Evolutionary conservation across 2,797 vertebrate species (phyloP).

Genomic region (Darevskia mixta): DNA sequence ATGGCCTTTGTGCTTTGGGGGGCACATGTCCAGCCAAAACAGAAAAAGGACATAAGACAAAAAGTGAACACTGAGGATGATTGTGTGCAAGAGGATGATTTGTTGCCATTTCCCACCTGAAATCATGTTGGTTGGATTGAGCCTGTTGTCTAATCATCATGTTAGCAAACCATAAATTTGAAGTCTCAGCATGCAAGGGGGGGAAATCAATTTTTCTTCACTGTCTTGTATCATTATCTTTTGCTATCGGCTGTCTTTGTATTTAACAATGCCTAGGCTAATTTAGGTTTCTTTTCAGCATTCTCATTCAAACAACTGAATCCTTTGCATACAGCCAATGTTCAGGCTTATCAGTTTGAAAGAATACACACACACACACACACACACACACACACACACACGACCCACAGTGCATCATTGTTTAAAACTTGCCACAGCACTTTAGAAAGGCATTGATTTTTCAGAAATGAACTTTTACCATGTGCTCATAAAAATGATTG

Average conservation of each 20-base stretch:
- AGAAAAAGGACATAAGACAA: not conserved
- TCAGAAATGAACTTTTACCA: slow-evolving; percentile 26
- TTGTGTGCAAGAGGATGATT: not conserved
- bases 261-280: slow-evolving; percentile 33
- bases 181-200: slow-evolving; percentile 32
- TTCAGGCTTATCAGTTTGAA: not conserved
- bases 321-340: not conserved
- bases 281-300: slow-evolving; percentile 46
- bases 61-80: not conserved
- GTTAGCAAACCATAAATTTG: slow-evolving; percentile 56
- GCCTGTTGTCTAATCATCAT: slow-evolving; percentile 30
- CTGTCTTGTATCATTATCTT: slow-evolving; percentile 29
- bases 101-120: not conserved
- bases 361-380: not conserved
- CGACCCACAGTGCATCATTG: slow-evolving; percentile 21
- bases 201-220: slow-evolving; percentile 53
- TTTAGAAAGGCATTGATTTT: slow-evolving; percentile 32
- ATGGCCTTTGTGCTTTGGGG: not conserved
- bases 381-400: not conserved
- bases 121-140: slow-evolving; percentile 44
- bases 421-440: slow-evolving; percentile 38
- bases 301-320: slow-evolving; percentile 41
- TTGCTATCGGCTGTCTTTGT: slow-evolving; percentile 43
- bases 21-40: not conserved
- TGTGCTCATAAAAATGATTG: slow-evolving; percentile 30